Conservation (phyloP, 2,113 vertebrate genomes). For the Callipepla squamata region DNA sequence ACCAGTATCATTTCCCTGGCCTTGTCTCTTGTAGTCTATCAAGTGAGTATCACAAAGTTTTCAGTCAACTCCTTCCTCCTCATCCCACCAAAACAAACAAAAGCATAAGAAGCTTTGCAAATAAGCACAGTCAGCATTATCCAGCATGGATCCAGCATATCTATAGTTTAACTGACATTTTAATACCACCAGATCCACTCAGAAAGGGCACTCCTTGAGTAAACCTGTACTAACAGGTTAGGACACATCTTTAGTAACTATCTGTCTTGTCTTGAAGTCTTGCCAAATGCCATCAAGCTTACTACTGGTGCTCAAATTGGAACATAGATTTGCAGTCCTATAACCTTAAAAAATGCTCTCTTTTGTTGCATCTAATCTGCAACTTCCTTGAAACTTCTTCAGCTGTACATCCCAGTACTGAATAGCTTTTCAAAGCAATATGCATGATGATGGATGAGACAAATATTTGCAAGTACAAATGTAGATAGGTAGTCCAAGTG, state of each 20-base stretch:
- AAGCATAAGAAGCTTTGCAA: neutral
- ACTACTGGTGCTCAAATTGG: neutral
- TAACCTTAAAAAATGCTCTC: neutral
- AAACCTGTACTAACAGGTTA: neutral
- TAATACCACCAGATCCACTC: neutral
- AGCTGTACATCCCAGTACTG: neutral
- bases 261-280: neutral
- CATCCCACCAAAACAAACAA: neutral
- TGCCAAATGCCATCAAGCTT: neutral
- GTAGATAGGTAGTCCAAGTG: neutral
- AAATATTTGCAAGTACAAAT: neutral
- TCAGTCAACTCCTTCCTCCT: neutral
- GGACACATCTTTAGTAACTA: neutral
- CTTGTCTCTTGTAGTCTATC: neutral
- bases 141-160: neutral
- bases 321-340: neutral
- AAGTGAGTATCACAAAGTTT: neutral
- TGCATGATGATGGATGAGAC: fast-evolving
- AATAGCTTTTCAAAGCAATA: neutral
- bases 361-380: neutral
- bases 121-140: neutral
- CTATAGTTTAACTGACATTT: neutral
- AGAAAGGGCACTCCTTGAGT: neutral
- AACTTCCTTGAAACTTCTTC: neutral
- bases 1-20: neutral